Base-by-base conservation (phyloP, 2,113 vertebrate species). In the Glareola pratincola region DNA sequence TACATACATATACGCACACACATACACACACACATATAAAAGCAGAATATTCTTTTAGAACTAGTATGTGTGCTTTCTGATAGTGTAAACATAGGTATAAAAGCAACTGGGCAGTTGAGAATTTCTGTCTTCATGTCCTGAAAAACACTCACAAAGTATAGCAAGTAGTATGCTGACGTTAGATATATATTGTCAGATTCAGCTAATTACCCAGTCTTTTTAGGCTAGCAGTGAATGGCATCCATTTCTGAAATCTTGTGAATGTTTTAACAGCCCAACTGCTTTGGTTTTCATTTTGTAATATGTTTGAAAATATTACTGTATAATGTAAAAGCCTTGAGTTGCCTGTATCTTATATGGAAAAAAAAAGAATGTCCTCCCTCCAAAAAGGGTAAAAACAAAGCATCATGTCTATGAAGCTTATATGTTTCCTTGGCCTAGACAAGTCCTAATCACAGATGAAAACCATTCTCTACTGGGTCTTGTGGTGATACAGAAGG, bases 21-120 rank as follows among this genome's bases (percentile, higher is more conserved):
- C 5, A 22, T 12, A 51, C 4, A 22, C 10, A 47, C 5, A 68
- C 1, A 2, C 24, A 57, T 14, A 71, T 5, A 79, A 79, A 64
- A 27, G 3, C 1, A 87, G 43, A 67, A 24, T 67, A 81, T 64
- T 36, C 3, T 73, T 97, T 95, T 81, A 36, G 9, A 95, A 92
- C 43, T 77, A 92, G n/a, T 71, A 88, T 83, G 34, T 88, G 71
- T 77, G 29, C 19, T 89, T 83, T 85, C 45, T 94, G 60, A 79
- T n/a, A 82, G 53, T 85, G 63, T 81, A 92, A 96, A 91, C 21
- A 80, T 22, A 77, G 29, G 69, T 91, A 93, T 69, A 85, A 97
- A 97, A 93, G 11, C 54, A 88, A 94, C 20, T 84, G 47, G 85
- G 10, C 23, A 88, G 36, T 72, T 78, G 59, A 68, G 43, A 87